phyloP scores from a whole-genome alignment of 1,140 invertebrate species.

The Drosophila seguyi region DNA sequence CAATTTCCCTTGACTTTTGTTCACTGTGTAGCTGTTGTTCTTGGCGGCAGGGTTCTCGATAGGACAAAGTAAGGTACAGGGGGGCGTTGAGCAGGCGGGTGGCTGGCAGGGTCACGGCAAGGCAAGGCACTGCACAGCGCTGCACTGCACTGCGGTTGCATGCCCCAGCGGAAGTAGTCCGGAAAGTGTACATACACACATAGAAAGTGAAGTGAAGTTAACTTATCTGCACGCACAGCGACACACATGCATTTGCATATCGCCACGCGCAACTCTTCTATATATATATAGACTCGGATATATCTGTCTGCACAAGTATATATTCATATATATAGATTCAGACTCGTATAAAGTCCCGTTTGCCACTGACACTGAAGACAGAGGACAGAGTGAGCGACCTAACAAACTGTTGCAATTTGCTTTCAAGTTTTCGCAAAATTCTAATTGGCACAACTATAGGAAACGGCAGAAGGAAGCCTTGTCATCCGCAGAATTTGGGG shows the following conservation, averaged over 20 bases:
- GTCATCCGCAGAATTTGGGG: constrained; percentile 55
- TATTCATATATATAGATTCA: constrained; percentile 14
- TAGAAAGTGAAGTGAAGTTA: constrained; percentile 66
- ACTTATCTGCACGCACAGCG: constrained; percentile 37
- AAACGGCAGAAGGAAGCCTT: constrained; percentile 41
- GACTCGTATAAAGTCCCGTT: constrained; percentile 17
- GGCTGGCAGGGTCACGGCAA: constrained; percentile 49
- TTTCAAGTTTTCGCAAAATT: constrained; percentile 63
- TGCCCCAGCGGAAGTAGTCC: constrained; percentile 63
- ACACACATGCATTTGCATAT: constrained; percentile 44
- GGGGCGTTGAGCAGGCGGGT: constrained; percentile 20
- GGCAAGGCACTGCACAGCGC: constrained; percentile 23
- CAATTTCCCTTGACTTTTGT: neutral
- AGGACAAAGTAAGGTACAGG: neutral
- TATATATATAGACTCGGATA: constrained; percentile 19
- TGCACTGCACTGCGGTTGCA: constrained; percentile 41
- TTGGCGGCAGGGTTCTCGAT: constrained; percentile 10
- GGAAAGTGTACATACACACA: constrained; percentile 51
- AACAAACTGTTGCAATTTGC: constrained; percentile 59
- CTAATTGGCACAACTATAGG: constrained; percentile 56
- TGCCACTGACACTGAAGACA: constrained; percentile 54
- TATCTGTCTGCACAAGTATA: constrained; percentile 15
- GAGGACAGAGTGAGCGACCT: constrained; percentile 12
- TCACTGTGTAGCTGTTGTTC: constrained; percentile 16
- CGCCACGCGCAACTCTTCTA: constrained; percentile 28